phyloP scores from a whole-genome alignment of 2,888 invertebrate genomes.

The Plutella xylostella region DNA sequence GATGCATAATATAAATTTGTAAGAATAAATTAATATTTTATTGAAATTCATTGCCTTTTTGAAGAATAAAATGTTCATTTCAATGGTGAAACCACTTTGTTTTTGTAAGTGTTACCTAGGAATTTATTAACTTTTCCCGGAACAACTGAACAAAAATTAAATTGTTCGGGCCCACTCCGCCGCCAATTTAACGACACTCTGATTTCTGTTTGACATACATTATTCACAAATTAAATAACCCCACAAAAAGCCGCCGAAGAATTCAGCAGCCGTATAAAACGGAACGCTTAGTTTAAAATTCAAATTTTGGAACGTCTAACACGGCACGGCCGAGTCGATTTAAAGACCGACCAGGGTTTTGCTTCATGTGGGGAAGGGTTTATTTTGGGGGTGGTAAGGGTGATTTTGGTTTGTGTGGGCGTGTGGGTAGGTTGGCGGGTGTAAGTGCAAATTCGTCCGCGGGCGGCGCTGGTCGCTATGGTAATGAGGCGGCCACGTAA shows the following conservation, averaged over 20 bases:
- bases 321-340: conserved; percentile 29
- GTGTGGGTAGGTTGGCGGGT: conserved; percentile 20
- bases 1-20: not conserved
- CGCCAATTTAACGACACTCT: not conserved
- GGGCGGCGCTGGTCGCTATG: conserved; percentile 34
- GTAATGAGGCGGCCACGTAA: conserved; percentile 37
- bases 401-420: no score
- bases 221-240: conserved; percentile 45
- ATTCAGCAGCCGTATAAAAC: conserved; percentile 52
- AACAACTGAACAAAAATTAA: not conserved
- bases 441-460: conserved; percentile 44
- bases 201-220: conserved; percentile 17
- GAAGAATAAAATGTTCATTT: not conserved
- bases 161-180: not conserved
- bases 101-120: no score
- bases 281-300: conserved; percentile 63
- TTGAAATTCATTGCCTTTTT: not conserved
- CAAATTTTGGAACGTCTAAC: conserved; percentile 57
- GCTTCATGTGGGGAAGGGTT: not conserved
- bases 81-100: no score
- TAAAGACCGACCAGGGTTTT: no score
- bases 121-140: not conserved
- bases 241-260: conserved; percentile 30
- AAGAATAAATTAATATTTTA: not conserved
- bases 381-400: conserved; percentile 13